Conservation (phyloP, 2,888 invertebrate species). For the Silvanus unidentatus region DNA sequence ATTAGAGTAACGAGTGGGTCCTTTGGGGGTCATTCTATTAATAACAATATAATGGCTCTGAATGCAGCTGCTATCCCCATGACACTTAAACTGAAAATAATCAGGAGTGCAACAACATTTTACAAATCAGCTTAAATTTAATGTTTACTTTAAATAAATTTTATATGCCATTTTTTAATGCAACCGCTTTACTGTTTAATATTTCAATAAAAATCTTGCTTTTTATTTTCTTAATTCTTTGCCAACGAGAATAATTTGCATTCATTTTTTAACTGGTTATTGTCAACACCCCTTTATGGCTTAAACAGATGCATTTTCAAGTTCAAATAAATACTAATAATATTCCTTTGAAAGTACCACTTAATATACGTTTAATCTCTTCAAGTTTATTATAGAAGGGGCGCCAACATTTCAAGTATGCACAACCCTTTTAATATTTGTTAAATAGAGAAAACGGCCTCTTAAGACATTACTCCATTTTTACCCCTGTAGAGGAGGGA, state of each 20-base stretch:
- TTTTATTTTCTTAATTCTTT: too few species aligned
- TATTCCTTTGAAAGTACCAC: too few species aligned
- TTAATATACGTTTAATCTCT: too few species aligned
- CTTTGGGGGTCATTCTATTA: constrained; percentile 35
- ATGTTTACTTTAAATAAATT: constrained; percentile 8
- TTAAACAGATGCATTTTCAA: too few species aligned
- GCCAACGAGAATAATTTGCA: too few species aligned
- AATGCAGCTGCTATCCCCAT: constrained; percentile 4
- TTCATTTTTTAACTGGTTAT: too few species aligned
- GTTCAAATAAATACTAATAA: too few species aligned
- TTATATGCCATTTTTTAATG: neutral
- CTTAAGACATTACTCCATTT: constrained; percentile 3
- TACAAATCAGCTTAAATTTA: constrained; percentile 8
- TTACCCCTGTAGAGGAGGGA: neutral
- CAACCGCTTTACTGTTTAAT: too few species aligned
- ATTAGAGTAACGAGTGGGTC: constrained; percentile 33
- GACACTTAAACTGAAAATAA: constrained; percentile 10
- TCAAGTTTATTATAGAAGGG: neutral
- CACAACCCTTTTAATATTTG: constrained; percentile 1
- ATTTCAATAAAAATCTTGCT: too few species aligned
- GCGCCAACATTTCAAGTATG: neutral
- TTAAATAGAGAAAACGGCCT: neutral
- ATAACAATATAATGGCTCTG: constrained; percentile 30
- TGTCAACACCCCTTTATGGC: too few species aligned
- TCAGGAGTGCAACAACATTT: constrained; percentile 7